Evolutionary conservation across 1,140 invertebrate species (phyloP), one percentile per base, ranked within the genome.

Genomic region (Leptinotarsa undecemlineata): DNA sequence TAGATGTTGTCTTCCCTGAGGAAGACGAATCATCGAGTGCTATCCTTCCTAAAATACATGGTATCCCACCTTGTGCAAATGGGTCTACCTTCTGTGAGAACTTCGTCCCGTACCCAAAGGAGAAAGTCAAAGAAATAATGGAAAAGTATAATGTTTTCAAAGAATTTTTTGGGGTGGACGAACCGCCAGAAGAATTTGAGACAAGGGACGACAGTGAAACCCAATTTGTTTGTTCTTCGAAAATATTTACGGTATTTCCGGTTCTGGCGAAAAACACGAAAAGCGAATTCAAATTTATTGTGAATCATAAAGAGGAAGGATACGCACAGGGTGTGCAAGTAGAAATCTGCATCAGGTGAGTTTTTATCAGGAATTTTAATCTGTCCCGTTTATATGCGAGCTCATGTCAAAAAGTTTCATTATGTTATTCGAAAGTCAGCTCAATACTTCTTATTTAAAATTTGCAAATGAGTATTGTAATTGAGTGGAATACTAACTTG

Each of bases 251-350:
- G 13, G 79, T 85, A 5, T 85, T 79, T 73, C 84, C 84, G 1
- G 82, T 82, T 78, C 67, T 79, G 11, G 84, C 78, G 1, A 79
- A 78, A 73, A 85, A 79, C 19, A 85, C 84, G 74, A 79, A 79
- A 48, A 82, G 80, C 66, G 85, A 89, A 67, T 90, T 88, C 88
- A 85, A 88, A 48, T 89, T 85, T 51, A 85, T 91, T 23, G 86
- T 89, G 3, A 91, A 91, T 81, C 85, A 88, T 60, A 82, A 84
- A 0, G 70, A 75, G n/a, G 85, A 85, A 47, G 85, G 88, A 23
- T 89, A 87, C 62, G 81, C 82, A 0, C 90, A 91, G 77, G 86
- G 87, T 4, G 85, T 90, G 21, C 83, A 86, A 48, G 83, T 90
- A 1, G 89, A 90, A 82, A 85, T 83, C 23, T 91, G 90, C 81